Evolutionary conservation across 1,140 invertebrate genomes (phyloP), one percentile per base, ranked within the genome.

Genomic region (Bathynomus jamesi): DNA sequence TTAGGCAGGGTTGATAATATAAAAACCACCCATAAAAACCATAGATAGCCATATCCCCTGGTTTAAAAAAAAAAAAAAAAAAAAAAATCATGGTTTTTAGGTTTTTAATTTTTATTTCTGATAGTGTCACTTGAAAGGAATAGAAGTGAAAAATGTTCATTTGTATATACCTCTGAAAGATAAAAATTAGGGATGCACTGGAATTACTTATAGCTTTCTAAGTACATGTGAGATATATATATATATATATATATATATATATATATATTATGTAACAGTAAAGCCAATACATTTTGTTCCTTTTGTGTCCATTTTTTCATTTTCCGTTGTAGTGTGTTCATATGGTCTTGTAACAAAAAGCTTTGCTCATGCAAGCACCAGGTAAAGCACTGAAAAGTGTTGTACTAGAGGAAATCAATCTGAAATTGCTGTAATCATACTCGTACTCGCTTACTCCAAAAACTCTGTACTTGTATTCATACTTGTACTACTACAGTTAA

Each of bases 41-140:
- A n/a, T n/a, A n/a, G n/a, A n/a, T n/a, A n/a, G n/a, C n/a, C n/a
- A n/a, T n/a, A n/a, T n/a, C n/a, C n/a, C n/a, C n/a, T n/a, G n/a
- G n/a, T n/a, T n/a, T 17, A 30, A 70, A 17, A 60, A 11, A 25
- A 27, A 1, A 25, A 67, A 71, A 21, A 27, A 28, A 13, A 17
- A 75, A 10, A 66, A 21, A 74, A 69, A 11, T 67, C 7, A 67
- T 67, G 25, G 21, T 70, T 46, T 28, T 32, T 68, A 70, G 27
- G 10, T 10, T 67, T 31, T 60, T 25, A 60, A 10, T 60, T 17
- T 67, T 28, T 25, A 32, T 28, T 11, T 72, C 40, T 73, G 40
- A 29, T 11, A 75, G 27, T 68, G 32, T 65, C 61, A 63, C n/a
- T 29, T 65, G n/a, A 27, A 74, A 24, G n/a, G 30, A 63, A 17